These are phyloP conservation scores for Alethe castanea DNA, from an alignment of 2,113 vertebrate species.

Conservation along the genomic window DNA sequence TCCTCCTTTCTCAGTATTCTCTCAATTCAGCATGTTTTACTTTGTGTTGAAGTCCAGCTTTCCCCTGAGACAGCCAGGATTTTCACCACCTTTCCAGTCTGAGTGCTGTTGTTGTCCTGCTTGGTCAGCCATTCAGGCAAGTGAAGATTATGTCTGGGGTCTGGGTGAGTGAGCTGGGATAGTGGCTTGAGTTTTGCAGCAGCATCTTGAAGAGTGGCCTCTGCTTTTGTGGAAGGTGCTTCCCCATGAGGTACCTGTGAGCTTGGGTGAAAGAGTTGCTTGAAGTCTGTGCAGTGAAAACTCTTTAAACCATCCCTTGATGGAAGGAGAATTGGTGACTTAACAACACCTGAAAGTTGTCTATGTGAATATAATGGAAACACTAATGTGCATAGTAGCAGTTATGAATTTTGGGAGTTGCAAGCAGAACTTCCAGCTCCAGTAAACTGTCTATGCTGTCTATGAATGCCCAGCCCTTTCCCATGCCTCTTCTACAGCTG, in stretches of 20 bases:
- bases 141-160: neutral
- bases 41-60: neutral
- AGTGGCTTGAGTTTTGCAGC: neutral
- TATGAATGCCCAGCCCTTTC: neutral
- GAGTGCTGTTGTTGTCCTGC: neutral
- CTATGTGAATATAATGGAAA: fast-evolving
- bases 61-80: neutral
- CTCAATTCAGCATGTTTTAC: neutral
- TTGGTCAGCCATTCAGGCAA: neutral
- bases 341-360: neutral
- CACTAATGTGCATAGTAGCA: fast-evolving
- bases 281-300: neutral
- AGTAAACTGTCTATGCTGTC: neutral
- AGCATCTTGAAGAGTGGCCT: neutral
- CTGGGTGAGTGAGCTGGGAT: neutral
- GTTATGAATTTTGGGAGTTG: neutral
- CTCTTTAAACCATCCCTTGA: neutral
- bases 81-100: neutral
- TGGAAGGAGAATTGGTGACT: neutral
- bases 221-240: neutral
- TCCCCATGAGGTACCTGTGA: neutral
- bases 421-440: neutral
- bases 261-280: neutral
- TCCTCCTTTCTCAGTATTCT: neutral
- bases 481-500: neutral